phyloP scores from a whole-genome alignment of 2,113 vertebrate species.

The Hoplias malabaricus region DNA sequence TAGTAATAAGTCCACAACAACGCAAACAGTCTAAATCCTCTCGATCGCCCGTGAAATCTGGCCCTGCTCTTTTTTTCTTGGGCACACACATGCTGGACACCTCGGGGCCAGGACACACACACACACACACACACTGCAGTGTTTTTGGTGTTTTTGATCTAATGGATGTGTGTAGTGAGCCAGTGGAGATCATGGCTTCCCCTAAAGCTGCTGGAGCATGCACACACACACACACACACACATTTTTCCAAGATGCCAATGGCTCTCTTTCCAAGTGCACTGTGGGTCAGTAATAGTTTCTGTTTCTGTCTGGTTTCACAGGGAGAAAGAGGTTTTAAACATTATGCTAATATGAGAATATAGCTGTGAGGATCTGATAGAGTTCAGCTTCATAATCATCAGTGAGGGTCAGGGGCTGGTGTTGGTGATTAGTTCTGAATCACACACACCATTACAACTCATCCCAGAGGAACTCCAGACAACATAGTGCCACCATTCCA shows the following conservation, averaged over 20 bases:
- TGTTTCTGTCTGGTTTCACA: background rate
- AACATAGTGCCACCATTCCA: no score
- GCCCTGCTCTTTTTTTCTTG: slow-evolving; percentile 46
- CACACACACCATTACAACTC: no score
- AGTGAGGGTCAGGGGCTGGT: no score
- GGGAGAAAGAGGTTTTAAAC: no score
- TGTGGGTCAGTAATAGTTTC: background rate
- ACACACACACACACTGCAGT: slow-evolving; percentile 31
- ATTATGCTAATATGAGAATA: no score
- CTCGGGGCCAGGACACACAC: slow-evolving; percentile 39
- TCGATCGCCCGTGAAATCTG: slow-evolving; percentile 50
- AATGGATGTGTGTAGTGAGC: slow-evolving; percentile 29
- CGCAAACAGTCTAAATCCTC: slow-evolving; percentile 53
- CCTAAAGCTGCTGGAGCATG: background rate
- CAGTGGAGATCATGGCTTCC: slow-evolving; percentile 15
- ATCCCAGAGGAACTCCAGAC: no score
- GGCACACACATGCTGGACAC: slow-evolving; percentile 49
- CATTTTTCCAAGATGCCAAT: no score
- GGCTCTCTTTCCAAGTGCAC: no score
- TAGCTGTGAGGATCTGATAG: no score
- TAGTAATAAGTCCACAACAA: slow-evolving; percentile 53
- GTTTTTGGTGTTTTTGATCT: slow-evolving; percentile 36
- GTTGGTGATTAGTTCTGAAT: no score
- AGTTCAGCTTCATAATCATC: no score
- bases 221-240: background rate